Percentiles rank a stretch among this genome's conserved stretches.
Evolutionary conservation across 2,113 vertebrate species (phyloP).

Genomic region (Perca fluviatilis): DNA sequence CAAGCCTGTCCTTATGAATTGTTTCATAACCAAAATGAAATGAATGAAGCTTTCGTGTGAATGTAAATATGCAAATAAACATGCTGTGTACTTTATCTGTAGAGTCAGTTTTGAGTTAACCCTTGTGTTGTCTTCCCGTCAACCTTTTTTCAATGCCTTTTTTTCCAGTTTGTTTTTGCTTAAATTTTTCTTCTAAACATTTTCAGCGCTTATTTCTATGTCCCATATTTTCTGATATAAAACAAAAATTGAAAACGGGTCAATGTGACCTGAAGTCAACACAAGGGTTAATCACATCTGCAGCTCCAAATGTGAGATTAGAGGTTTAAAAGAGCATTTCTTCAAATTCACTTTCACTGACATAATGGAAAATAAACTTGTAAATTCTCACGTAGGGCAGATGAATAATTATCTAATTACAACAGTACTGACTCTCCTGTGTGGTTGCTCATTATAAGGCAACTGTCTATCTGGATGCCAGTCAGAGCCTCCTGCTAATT

Average conservation of each 20-base stretch:
- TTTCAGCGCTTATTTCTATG: no score
- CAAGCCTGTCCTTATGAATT: not conserved
- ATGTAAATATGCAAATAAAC: conserved; percentile 37
- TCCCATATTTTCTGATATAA: no score
- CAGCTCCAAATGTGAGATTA: not conserved
- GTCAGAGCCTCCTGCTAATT: not conserved
- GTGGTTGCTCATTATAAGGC: conserved; percentile 44
- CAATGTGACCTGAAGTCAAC: no score
- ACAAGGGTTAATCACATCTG: not conserved
- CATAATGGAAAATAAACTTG: conserved; percentile 16
- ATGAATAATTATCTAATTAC: conserved; percentile 40
- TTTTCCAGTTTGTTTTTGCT: no score
- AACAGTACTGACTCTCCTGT: not conserved
- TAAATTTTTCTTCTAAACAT: no score
- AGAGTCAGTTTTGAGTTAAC: not conserved
- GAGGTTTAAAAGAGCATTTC: not conserved
- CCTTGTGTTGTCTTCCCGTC: no score
- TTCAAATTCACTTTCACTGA: not conserved
- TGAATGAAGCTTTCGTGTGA: not conserved
- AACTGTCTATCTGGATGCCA: not conserved
- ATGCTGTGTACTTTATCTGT: not conserved
- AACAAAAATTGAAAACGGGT: no score
- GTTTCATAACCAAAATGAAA: not conserved
- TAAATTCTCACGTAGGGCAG: conserved; percentile 8
- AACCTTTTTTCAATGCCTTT: no score